These are phyloP conservation scores for Adineta ricciae DNA, from an alignment of 2,888 invertebrate genomes.

Conservation along the genomic window DNA sequence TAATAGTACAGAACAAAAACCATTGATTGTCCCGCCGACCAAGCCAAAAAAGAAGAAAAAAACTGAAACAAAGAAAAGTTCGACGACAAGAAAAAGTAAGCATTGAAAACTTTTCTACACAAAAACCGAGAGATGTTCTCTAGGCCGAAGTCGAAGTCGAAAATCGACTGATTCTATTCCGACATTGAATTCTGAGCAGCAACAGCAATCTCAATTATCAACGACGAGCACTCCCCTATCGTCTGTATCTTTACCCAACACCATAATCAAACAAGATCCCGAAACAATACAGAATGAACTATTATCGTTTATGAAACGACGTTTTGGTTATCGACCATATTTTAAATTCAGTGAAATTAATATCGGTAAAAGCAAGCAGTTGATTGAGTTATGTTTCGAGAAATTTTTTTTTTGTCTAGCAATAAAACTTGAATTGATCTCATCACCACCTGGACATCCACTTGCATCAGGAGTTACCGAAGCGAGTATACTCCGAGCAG, in stretches of 20 bases:
- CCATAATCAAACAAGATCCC: not conserved
- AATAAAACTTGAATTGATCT: slow-evolving; percentile 13
- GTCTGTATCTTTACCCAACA: not conserved
- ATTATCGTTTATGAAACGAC: slow-evolving; percentile 19
- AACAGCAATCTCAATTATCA: not conserved
- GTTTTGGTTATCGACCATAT: slow-evolving; percentile 13
- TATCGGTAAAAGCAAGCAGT: not conserved
- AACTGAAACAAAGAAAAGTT: not conserved
- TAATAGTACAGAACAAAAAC: not conserved
- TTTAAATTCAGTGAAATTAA: slow-evolving; percentile 21
- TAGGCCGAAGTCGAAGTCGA: not conserved
- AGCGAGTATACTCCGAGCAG: not conserved
- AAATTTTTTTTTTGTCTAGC: not conserved
- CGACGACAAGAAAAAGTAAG: not conserved
- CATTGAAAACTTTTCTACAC: too few relatives aligned
- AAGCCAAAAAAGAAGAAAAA: slow-evolving; percentile 15
- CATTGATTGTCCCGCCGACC: not conserved
- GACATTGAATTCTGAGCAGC: not conserved
- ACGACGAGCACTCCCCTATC: not conserved
- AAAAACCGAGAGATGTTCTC: not conserved
- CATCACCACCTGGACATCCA: slow-evolving; percentile 10
- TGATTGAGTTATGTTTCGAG: not conserved
- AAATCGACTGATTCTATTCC: not conserved
- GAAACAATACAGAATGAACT: not conserved
- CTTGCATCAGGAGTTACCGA: not conserved